These are phyloP conservation scores for Takifugu rubripes DNA, from an alignment of 2,797 vertebrate genomes.

Conservation along the genomic window DNA sequence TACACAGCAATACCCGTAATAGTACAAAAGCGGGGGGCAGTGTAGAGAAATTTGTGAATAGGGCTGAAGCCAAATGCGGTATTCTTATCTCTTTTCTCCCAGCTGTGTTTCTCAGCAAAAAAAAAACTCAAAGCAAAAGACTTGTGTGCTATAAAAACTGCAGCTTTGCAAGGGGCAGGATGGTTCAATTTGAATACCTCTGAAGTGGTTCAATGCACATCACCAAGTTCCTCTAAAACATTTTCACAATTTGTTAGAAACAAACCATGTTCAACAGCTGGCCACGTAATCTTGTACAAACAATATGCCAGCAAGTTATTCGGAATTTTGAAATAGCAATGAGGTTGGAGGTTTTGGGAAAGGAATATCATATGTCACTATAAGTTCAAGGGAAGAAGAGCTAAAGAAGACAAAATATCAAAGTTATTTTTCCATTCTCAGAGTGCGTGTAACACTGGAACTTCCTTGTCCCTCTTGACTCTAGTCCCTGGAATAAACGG, in stretches of 20 bases:
- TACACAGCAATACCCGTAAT: no score
- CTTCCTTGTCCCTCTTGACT: no score
- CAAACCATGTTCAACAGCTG: conserved; percentile 10
- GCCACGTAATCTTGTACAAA: no score
- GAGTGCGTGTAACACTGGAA: no score
- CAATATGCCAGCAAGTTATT: no score
- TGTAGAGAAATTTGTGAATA: conserved; percentile 2
- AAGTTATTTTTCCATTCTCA: no score
- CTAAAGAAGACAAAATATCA: no score
- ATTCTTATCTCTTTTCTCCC: conserved; percentile 43
- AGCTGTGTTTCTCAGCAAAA: conserved; percentile 35
- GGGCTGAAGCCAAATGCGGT: conserved; percentile 21
- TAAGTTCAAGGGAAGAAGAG: no score
- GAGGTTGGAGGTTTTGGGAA: no score
- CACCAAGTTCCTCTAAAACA: conserved; percentile 4
- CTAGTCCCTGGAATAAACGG: no score
- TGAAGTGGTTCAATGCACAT: conserved; percentile 13
- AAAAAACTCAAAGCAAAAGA: not conserved
- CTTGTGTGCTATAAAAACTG: conserved; percentile 20
- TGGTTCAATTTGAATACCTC: conserved; percentile 25
- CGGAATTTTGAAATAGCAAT: no score
- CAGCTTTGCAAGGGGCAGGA: conserved; percentile 11
- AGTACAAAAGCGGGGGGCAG: not conserved
- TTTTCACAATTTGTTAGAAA: conserved; percentile 15
- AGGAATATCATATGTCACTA: no score